Base-by-base conservation (phyloP, 2,113 vertebrate genomes). In the Chionis minor region DNA sequence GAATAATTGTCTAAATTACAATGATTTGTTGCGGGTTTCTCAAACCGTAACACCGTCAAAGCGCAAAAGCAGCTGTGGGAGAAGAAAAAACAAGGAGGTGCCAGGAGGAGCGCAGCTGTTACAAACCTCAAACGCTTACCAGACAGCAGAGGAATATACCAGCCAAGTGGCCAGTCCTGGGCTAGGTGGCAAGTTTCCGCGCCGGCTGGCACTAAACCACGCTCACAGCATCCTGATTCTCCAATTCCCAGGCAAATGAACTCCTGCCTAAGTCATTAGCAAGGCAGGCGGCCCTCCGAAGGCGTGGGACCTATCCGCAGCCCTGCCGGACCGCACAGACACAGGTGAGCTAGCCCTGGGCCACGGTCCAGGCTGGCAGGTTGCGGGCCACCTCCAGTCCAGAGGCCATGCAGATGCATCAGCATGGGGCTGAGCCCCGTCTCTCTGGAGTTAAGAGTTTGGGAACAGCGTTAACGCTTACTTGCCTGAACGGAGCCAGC, bases 341-440 rank as follows among this genome's bases (percentile, higher is more conserved):
- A 22, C 17, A 24, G 0, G 1, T 12, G 42, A 91, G 33, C 44
- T 81, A 27, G 30, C 56, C 51, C 32, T 18, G n/a, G 52, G 56
- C 65, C 70, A 21, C 1, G 21, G 32, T 90, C 61, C 86, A 79
- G 51, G 70, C 70, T 27, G 52, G 70, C 66, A 88, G 47, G 52
- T 58, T 22, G 61, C 1, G 27, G 92, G 8, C 51, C 45, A 66
- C 35, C 27, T 32, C 85, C 42, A 58, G 45, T 20, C 59, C 74
- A 70, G 70, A 63, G 28, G 42, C 71, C 52, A 26, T 32, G 74
- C 42, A 56, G 21, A 71, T 38, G 35, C 35, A 12, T 7, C 26
- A 49, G 58, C 5, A 19, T 1, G 4, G 19, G 73, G 62, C 22
- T 27, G 79, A 0, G 0, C 47, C 0, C 51, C 7, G 16, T 35